A percentile compares a stretch with the other conserved stretches of the same genome.
These are phyloP conservation scores for Hippocampus kuda DNA, from an alignment of 2,797 vertebrate genomes.

Conservation along the genomic window DNA sequence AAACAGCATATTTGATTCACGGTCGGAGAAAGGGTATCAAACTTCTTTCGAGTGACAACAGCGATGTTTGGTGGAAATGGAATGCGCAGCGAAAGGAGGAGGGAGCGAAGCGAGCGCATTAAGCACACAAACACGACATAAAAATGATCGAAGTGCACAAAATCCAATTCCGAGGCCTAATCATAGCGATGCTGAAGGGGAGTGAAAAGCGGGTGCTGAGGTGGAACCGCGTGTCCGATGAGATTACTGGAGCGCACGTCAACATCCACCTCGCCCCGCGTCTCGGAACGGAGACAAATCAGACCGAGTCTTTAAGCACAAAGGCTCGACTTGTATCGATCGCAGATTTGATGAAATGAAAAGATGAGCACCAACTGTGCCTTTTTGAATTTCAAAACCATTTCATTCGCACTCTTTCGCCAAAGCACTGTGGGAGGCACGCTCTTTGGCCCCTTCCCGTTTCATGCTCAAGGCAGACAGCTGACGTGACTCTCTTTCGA, in stretches of 20 bases:
- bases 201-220: slow-evolving; percentile 39
- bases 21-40: slow-evolving; percentile 33
- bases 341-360: slow-evolving; percentile 5
- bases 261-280: slow-evolving; percentile 21
- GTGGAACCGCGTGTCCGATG: slow-evolving; percentile 50
- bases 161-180: slow-evolving; percentile 56
- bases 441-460: background rate
- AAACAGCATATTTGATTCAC: slow-evolving; percentile 24
- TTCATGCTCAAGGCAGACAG: background rate
- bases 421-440: too few relatives aligned
- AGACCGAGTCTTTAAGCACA: slow-evolving; percentile 18
- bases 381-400: background rate
- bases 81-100: slow-evolving; percentile 22
- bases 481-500: background rate
- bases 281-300: slow-evolving; percentile 25
- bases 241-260: slow-evolving; percentile 43
- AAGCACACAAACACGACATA: slow-evolving; percentile 35
- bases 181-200: slow-evolving; percentile 36
- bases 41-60: slow-evolving; percentile 24
- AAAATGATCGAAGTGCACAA: slow-evolving; percentile 32
- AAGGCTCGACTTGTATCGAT: slow-evolving; percentile 32
- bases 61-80: slow-evolving; percentile 20
- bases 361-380: background rate
- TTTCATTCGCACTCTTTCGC: background rate
- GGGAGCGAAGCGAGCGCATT: slow-evolving; percentile 12